Evolutionary conservation across 2,113 vertebrate species (phyloP).

Genomic region (Scomber japonicus): DNA sequence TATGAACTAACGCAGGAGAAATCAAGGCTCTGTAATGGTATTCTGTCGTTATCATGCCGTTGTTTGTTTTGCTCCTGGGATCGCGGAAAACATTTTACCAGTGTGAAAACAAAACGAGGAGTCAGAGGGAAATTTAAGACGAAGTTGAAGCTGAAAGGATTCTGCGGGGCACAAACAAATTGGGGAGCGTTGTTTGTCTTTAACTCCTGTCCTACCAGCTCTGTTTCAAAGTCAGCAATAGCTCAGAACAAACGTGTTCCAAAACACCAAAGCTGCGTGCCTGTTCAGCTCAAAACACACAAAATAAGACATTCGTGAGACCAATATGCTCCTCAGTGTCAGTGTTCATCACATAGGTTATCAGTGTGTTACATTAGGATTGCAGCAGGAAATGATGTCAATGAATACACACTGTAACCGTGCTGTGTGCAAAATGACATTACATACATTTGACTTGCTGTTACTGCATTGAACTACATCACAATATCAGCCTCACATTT

Average conservation of each 20-base stretch:
- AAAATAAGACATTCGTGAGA: constrained; percentile 7
- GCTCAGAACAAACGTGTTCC: neutral
- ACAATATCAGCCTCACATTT: too few relatives aligned
- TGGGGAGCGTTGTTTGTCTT: neutral
- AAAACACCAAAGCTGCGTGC: neutral
- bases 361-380: neutral
- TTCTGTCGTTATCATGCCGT: neutral
- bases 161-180: constrained; percentile 31
- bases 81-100: neutral
- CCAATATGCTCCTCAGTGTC: neutral
- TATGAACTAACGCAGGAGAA: neutral
- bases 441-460: too few relatives aligned
- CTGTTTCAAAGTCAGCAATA: neutral
- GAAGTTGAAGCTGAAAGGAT: neutral
- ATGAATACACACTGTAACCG: too few relatives aligned
- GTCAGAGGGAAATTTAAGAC: constrained; percentile 6
- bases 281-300: neutral
- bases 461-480: too few relatives aligned
- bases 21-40: neutral
- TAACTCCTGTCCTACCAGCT: neutral
- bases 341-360: neutral
- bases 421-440: neutral
- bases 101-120: neutral
- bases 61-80: constrained; percentile 1
- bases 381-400: neutral